A percentile compares a stretch with the other conserved stretches of the same genome.
These are phyloP conservation scores for Syritta pipiens DNA, from an alignment of 2,888 invertebrate species.

Conservation along the genomic window DNA sequence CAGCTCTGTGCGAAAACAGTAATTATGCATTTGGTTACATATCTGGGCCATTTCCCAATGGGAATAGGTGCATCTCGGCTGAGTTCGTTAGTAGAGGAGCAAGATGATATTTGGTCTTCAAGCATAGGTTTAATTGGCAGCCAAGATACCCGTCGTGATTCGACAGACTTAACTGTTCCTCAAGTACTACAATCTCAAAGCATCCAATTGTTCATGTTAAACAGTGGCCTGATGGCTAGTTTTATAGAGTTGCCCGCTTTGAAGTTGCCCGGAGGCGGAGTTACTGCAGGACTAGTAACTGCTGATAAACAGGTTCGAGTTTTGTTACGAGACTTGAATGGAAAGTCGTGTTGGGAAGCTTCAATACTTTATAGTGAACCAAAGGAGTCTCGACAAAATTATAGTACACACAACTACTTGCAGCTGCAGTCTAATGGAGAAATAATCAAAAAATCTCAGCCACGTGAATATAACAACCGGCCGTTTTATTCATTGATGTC, in stretches of 20 bases:
- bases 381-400: slow-evolving; percentile 37
- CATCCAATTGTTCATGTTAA: slow-evolving; percentile 91
- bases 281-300: slow-evolving; percentile 87
- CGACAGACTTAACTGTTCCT: slow-evolving; percentile 87
- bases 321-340: slow-evolving; percentile 92
- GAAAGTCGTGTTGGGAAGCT: slow-evolving; percentile 98
- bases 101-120: slow-evolving; percentile 86
- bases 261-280: slow-evolving; percentile 88
- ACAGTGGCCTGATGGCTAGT: slow-evolving; percentile 90
- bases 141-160: slow-evolving; percentile 74
- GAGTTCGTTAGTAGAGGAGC: slow-evolving; percentile 94
- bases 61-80: slow-evolving; percentile 92
- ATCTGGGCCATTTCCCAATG: slow-evolving; percentile 96
- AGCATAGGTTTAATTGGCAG: slow-evolving; percentile 52
- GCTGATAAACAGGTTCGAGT: slow-evolving; percentile 92
- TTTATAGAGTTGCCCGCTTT: slow-evolving; percentile 93
- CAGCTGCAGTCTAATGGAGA: slow-evolving; percentile 39
- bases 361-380: slow-evolving; percentile 92
- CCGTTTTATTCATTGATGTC: slow-evolving; percentile 74
- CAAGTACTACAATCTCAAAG: slow-evolving; percentile 92
- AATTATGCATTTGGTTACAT: slow-evolving; percentile 92
- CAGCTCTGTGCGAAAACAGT: slow-evolving; percentile 82
- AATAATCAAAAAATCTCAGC: slow-evolving; percentile 61
- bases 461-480: slow-evolving; percentile 67
- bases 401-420: slow-evolving; percentile 61